Conservation (phyloP, 1,140 invertebrate genomes). For the Hylyphantes graminicola region DNA sequence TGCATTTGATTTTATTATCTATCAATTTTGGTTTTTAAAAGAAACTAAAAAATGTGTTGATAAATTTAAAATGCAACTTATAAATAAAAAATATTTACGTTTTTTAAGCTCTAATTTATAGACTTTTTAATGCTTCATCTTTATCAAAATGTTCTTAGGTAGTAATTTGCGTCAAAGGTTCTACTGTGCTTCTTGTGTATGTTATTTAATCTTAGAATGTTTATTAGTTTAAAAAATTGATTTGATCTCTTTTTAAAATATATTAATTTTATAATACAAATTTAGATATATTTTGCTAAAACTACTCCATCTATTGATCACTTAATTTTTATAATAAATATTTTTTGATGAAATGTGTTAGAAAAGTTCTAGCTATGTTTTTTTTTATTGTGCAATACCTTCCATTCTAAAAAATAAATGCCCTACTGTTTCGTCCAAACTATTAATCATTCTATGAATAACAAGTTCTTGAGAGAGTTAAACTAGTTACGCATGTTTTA, state of each 20-base stretch:
- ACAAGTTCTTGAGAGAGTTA: constrained; percentile 27
- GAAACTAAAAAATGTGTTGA: background rate
- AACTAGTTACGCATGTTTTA: constrained; percentile 32
- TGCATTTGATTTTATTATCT: background rate
- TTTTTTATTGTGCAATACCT: constrained; percentile 42
- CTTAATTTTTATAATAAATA: background rate
- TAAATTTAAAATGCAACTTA: background rate
- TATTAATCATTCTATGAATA: constrained; percentile 29
- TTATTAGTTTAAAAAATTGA: background rate
- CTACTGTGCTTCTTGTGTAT: background rate
- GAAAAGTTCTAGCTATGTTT: constrained; percentile 12
- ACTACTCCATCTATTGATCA: background rate
- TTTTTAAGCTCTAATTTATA: background rate
- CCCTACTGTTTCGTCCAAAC: constrained; percentile 54
- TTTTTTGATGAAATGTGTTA: constrained; percentile 13
- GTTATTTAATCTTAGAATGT: background rate
- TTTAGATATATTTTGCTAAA: background rate
- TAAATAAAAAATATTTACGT: background rate
- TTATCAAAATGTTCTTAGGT: background rate
- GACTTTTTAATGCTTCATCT: background rate
- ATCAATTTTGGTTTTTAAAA: background rate
- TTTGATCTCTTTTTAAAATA: background rate
- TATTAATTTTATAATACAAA: background rate
- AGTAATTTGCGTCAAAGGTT: background rate
- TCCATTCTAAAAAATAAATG: constrained; percentile 20